Conservation (phyloP, 2,888 invertebrate species). For the Tenthredo livida region DNA sequence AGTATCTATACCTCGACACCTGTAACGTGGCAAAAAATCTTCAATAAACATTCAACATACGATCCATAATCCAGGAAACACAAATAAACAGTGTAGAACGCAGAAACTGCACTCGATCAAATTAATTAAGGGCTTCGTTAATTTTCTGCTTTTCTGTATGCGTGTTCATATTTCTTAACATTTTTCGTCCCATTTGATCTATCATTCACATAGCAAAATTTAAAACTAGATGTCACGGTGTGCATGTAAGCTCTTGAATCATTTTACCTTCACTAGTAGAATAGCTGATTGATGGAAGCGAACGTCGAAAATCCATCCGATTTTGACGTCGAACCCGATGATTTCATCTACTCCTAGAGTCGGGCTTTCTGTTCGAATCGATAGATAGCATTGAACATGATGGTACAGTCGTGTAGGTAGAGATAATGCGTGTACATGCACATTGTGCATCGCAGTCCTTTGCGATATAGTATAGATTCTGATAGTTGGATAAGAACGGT, state of each 20-base stretch:
- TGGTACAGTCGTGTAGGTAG: neutral
- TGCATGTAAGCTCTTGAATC: neutral
- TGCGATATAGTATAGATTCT: neutral
- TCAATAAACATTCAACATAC: neutral
- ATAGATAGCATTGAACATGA: neutral
- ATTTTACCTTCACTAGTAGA: neutral
- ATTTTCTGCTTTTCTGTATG: neutral
- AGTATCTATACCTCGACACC: neutral
- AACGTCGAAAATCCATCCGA: neutral
- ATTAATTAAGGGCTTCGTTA: neutral
- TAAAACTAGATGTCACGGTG: neutral
- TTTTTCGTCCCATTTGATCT: neutral
- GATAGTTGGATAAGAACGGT: conserved; percentile 37
- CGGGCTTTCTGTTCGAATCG: neutral
- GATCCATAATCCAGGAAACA: neutral
- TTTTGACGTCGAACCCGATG: neutral
- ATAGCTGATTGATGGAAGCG: neutral
- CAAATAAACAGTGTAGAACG: neutral
- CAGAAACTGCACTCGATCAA: neutral
- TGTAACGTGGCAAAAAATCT: neutral
- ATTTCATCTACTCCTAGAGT: neutral
- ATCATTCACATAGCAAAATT: neutral
- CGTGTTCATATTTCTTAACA: neutral
- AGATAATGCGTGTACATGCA: conserved; percentile 5
- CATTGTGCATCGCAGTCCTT: conserved; percentile 5